phyloP scores from a whole-genome alignment of 1,140 invertebrate genomes.

The Brachionus plicatilis region DNA sequence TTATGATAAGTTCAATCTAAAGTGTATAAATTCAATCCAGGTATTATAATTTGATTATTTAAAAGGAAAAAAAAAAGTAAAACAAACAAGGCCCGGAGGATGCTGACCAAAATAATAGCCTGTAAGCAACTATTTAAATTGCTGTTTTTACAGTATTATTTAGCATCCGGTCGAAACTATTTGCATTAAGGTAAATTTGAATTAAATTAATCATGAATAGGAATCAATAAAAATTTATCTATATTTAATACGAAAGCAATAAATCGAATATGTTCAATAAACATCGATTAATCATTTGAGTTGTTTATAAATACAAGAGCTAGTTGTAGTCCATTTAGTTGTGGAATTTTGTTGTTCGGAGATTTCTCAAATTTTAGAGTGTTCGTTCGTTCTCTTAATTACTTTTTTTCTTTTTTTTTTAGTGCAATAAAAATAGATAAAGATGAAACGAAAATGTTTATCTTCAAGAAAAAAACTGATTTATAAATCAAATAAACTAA shows the following conservation, averaged over 20 bases:
- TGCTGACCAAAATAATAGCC: background rate
- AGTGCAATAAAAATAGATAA: conserved; percentile 1
- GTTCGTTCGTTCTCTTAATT: background rate
- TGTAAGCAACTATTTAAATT: background rate
- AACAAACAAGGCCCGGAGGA: background rate
- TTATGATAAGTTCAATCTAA: background rate
- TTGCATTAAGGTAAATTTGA: background rate
- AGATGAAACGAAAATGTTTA: background rate
- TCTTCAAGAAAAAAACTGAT: background rate
- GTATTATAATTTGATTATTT: background rate
- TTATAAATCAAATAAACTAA: conserved; percentile 3
- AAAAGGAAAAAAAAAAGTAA: background rate
- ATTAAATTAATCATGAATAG: background rate
- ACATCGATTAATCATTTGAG: background rate
- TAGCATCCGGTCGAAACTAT: background rate
- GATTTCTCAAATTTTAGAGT: background rate
- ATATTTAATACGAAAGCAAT: background rate
- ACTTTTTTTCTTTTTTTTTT: background rate
- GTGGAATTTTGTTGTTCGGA: background rate
- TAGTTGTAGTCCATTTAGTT: background rate
- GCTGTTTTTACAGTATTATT: background rate
- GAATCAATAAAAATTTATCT: background rate
- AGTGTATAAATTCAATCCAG: background rate
- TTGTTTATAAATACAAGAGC: background rate
- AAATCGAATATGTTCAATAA: background rate